Base-by-base conservation (phyloP, 2,797 vertebrate species). In the Etheostoma perlongum region DNA sequence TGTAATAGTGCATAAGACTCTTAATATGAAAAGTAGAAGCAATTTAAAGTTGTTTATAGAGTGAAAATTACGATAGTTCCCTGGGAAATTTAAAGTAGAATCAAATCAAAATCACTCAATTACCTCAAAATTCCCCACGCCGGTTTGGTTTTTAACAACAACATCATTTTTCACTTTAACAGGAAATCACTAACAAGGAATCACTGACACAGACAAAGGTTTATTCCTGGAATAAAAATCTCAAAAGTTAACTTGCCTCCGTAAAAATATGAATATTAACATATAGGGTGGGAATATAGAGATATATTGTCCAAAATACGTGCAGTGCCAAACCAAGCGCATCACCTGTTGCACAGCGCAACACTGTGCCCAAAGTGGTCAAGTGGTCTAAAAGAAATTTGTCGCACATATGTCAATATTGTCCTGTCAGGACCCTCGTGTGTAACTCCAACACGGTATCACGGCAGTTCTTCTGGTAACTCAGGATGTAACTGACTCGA, bases 321-420 rank as follows among this genome's bases (percentile, higher is more conserved):
- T 3, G 53, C 59, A n/a, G 44, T 18, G 66, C 47, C 55, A 69
- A 68, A 59, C 36, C 36, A 47, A 60, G 64, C 44, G 16, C 79
- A 67, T 68, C 74, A 79, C 72, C 77, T 84, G 78, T 74, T 78
- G 68, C 40, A n/a, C 69, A 30, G 33, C 49, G 57, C 49, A 57
- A 25, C n/a, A 23, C 19, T 4, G 1, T 4, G 2, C 36, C 5
- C 27, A 27, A 46, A 40, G 15, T 4, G 9, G 8, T 55, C 6
- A 48, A 7, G 13, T 51, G 16, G 2, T 13, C 5, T 19, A 0
- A 40, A 52, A 21, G 12, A 33, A 23, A 40, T 2, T 0, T 1
- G 11, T 44, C 15, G 16, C 12, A 14, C 5, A 36, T 25, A 25
- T 72, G 5, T 68, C 6, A 19, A 0, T 8, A 2, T 27, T 51